Evolutionary conservation across 2,113 vertebrate genomes (phyloP).

Genomic region (Australoheros scitulus): DNA sequence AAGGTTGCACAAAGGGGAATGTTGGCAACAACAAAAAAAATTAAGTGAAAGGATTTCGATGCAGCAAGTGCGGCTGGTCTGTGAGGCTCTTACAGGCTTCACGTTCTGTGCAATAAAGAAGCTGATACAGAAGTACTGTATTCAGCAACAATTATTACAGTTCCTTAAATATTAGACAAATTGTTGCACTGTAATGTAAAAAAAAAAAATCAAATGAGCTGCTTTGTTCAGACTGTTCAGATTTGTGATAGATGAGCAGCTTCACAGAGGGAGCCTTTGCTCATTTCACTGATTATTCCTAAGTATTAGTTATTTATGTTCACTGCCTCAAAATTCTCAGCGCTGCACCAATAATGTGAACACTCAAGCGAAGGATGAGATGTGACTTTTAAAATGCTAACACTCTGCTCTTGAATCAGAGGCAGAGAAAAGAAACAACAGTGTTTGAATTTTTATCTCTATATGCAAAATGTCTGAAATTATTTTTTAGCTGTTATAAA

Average conservation of each 20-base stretch:
- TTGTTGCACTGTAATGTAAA: slow-evolving; percentile 9
- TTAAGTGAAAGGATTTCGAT: slow-evolving; percentile 2
- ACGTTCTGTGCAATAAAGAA: slow-evolving; percentile 70
- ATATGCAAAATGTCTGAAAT: slow-evolving; percentile 41
- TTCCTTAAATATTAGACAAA: slow-evolving; percentile 11
- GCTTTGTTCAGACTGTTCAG: slow-evolving; percentile 23
- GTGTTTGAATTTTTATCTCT: slow-evolving; percentile 42
- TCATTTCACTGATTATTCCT: background rate
- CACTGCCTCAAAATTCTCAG: slow-evolving; percentile 5
- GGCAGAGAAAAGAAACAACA: slow-evolving; percentile 24
- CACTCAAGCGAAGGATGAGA: slow-evolving; percentile 6
- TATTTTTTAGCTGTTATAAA: slow-evolving; percentile 37
- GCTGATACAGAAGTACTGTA: slow-evolving; percentile 32
- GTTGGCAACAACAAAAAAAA: background rate
- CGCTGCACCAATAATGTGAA: slow-evolving; percentile 2
- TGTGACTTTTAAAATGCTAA: slow-evolving; percentile 27
- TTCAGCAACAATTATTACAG: slow-evolving; percentile 34
- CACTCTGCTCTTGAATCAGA: slow-evolving; percentile 12
- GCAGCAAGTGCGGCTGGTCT: slow-evolving; percentile 42
- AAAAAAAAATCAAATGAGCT: slow-evolving; percentile 22
- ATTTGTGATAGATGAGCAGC: background rate
- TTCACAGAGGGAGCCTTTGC: background rate
- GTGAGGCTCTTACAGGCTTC: slow-evolving; percentile 51
- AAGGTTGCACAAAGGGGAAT: background rate
- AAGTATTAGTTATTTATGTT: slow-evolving; percentile 9